These are phyloP conservation scores for Danio kyathit DNA, from an alignment of 2,797 vertebrate species.

Conservation along the genomic window DNA sequence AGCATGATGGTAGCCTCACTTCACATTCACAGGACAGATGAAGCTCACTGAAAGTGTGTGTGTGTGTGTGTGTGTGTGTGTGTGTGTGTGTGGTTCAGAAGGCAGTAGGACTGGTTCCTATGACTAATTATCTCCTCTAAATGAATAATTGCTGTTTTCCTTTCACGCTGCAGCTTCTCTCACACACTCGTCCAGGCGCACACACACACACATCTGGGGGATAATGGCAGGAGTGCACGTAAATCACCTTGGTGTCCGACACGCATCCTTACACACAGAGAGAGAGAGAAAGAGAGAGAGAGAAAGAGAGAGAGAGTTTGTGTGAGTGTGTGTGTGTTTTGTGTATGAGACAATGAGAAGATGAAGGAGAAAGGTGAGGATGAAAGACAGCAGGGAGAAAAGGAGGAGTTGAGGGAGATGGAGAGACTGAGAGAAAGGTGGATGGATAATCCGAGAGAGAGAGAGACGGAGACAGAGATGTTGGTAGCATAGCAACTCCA, in stretches of 20 bases:
- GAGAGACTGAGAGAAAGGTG: conserved; percentile 10
- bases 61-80: background rate
- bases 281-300: conserved; percentile 3
- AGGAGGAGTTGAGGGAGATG: background rate
- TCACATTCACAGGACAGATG: conserved; percentile 54
- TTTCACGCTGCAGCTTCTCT: conserved; percentile 42
- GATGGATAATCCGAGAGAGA: background rate
- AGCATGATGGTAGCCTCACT: conserved; percentile 32
- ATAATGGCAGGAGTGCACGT: conserved; percentile 68
- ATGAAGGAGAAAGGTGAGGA: conserved; percentile 33
- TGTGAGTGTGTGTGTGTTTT: conserved; percentile 1
- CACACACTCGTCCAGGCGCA: conserved; percentile 32
- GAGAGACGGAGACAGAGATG: conserved; percentile 36
- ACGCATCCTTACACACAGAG: conserved; percentile 54
- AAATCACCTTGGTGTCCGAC: conserved; percentile 65
- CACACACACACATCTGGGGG: conserved; percentile 41
- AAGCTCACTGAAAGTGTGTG: conserved; percentile 43
- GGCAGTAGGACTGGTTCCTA: conserved; percentile 56
- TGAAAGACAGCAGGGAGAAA: conserved; percentile 44
- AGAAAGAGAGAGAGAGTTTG: conserved; percentile 28
- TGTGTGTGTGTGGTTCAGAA: conserved; percentile 28
- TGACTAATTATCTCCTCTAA: conserved; percentile 62
- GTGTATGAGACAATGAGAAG: conserved; percentile 31
- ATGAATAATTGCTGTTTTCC: conserved; percentile 64
- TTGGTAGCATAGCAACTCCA: conserved; percentile 63